Conservation (phyloP, 2,797 vertebrate species). For the Scolopax bukidnonensis region DNA sequence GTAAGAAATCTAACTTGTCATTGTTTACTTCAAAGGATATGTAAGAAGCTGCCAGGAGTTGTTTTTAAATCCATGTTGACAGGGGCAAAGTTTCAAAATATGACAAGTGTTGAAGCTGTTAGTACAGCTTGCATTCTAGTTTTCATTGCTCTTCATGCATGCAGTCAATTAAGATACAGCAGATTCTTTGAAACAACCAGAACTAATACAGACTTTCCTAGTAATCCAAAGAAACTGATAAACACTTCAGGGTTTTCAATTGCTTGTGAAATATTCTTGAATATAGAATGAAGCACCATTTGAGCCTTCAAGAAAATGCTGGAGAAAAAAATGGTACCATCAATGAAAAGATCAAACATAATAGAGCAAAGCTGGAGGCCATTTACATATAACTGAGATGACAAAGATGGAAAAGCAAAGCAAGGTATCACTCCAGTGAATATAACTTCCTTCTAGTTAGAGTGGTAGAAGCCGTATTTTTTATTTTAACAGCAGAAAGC, state of each 20-base stretch:
- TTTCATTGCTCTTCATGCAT: not conserved
- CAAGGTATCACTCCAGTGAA: not conserved
- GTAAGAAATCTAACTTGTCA: not conserved
- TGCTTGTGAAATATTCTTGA: not conserved
- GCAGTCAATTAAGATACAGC: not conserved
- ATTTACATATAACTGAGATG: not conserved
- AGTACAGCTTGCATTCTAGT: not conserved
- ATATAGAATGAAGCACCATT: not conserved
- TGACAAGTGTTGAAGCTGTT: not conserved
- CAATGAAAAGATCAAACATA: not conserved
- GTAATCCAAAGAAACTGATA: not conserved
- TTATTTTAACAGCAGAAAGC: not conserved
- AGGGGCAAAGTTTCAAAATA: not conserved
- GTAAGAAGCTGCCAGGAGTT: not conserved
- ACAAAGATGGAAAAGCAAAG: not conserved
- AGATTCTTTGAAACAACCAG: not conserved
- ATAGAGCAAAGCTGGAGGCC: not conserved
- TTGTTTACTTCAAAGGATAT: not conserved
- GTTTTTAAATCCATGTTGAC: not conserved
- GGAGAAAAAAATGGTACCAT: not conserved
- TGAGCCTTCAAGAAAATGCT: not conserved
- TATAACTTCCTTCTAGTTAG: not conserved
- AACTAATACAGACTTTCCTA: not conserved
- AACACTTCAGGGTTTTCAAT: not conserved
- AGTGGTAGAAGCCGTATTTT: not conserved